These are phyloP conservation scores for Bergia sp. DNA, from an alignment of 92 coral and sea anemone genomes.

Conservation along the genomic window DNA sequence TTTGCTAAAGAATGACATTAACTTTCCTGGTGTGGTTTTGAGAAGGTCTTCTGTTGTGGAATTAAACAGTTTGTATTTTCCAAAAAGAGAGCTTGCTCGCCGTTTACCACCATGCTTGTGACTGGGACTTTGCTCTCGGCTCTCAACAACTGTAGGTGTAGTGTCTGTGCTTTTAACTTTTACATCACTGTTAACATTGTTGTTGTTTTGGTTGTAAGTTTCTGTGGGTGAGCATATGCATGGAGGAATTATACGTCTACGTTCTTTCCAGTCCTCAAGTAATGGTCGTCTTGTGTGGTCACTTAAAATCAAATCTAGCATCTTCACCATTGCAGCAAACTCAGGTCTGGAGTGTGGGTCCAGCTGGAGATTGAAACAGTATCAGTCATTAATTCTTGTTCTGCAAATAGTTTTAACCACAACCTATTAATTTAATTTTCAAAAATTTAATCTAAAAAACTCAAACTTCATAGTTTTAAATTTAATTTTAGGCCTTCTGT, in stretches of 20 bases:
- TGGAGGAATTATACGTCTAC: neutral
- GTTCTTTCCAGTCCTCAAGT: slow-evolving; percentile 23
- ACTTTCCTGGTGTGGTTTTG: slow-evolving; percentile 86
- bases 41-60: slow-evolving; percentile 91
- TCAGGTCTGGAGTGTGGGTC: slow-evolving; percentile 72
- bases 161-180: neutral
- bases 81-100: slow-evolving; percentile 71
- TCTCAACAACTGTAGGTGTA: slow-evolving; percentile 32
- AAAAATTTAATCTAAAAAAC: no score
- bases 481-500: no score
- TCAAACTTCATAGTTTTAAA: neutral
- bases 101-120: slow-evolving; percentile 64
- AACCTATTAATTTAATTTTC: neutral
- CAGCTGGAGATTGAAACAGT: slow-evolving; percentile 44
- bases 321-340: slow-evolving; percentile 69
- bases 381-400: neutral
- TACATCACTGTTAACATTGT: slow-evolving; percentile 9
- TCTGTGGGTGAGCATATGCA: neutral
- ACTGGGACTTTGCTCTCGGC: slow-evolving; percentile 32
- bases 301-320: slow-evolving; percentile 60
- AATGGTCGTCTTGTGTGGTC: slow-evolving; percentile 57
- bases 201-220: slow-evolving; percentile 31
- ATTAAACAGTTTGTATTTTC: slow-evolving; percentile 87
- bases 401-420: neutral
- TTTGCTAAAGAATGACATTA: slow-evolving; percentile 86